A percentile compares a stretch with the other conserved stretches of the same genome.
phyloP scores from a whole-genome alignment of 1,140 invertebrate species.

The Zaprionus ghesquierei region DNA sequence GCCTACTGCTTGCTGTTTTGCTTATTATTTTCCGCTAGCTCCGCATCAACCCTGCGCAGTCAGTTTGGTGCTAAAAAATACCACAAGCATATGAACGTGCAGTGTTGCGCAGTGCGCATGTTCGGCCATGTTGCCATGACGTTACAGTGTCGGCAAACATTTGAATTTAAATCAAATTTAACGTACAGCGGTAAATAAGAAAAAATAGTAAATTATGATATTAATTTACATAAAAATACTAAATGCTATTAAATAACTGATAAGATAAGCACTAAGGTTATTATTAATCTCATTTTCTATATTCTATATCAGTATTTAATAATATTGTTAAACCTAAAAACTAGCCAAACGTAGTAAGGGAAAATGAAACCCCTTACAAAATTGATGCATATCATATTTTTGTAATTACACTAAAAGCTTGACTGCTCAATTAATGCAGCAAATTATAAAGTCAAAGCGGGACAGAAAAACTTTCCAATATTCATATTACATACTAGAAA shows the following conservation, averaged over 20 bases:
- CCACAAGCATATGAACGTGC: neutral
- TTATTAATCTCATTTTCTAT: too few relatives aligned
- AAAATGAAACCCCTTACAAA: neutral
- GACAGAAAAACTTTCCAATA: constrained; percentile 42
- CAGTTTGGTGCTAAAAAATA: constrained; percentile 30
- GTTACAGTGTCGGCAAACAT: constrained; percentile 3
- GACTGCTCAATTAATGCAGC: constrained; percentile 54
- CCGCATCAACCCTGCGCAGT: constrained; percentile 22
- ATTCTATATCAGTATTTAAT: too few relatives aligned
- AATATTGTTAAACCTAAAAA: too few relatives aligned
- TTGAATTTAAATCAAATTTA: constrained; percentile 10
- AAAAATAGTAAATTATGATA: neutral
- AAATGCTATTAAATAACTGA: too few relatives aligned
- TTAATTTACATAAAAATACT: too few relatives aligned
- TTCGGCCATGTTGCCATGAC: constrained; percentile 24
- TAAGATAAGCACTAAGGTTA: too few relatives aligned
- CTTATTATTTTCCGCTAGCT: constrained; percentile 30
- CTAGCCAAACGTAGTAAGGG: neutral
- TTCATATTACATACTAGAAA: constrained; percentile 39
- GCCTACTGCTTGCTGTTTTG: constrained; percentile 51
- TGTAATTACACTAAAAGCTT: constrained; percentile 74
- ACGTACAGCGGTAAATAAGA: neutral
- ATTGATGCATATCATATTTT: constrained; percentile 11
- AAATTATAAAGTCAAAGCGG: constrained; percentile 48
- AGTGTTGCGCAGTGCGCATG: constrained; percentile 39